These are phyloP conservation scores for Drosophila kambysellisi DNA, from an alignment of 2,888 invertebrate genomes.

Conservation along the genomic window DNA sequence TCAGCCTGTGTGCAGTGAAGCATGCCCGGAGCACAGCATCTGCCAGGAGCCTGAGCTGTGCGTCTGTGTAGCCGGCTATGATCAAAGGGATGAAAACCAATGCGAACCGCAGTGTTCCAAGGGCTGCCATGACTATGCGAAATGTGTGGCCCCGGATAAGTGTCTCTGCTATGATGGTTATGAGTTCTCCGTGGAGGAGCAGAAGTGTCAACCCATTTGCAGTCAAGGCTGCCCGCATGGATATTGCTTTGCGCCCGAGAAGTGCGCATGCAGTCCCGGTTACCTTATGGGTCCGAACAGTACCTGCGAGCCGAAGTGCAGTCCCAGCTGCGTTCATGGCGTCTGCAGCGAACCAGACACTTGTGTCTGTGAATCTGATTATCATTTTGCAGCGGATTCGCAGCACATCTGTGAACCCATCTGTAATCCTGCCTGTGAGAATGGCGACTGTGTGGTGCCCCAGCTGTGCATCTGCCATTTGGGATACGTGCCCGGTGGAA, in stretches of 20 bases:
- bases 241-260: conserved; percentile 68
- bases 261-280: conserved; percentile 75
- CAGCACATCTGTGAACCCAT: conserved; percentile 75
- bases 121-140: conserved; percentile 67
- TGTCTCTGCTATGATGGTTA: conserved; percentile 81
- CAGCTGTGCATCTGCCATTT: conserved; percentile 72
- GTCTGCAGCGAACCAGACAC: conserved; percentile 85
- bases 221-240: conserved; percentile 70
- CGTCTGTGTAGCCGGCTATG: conserved; percentile 56
- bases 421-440: conserved; percentile 81
- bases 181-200: conserved; percentile 15
- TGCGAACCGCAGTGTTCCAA: conserved; percentile 63
- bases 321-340: conserved; percentile 73
- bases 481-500: conserved; percentile 66
- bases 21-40: conserved; percentile 49
- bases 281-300: conserved; percentile 80
- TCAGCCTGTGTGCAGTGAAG: conserved; percentile 5
- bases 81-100: conserved; percentile 3
- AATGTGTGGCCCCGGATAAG: conserved; percentile 69
- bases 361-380: conserved; percentile 70
- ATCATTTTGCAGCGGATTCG: conserved; percentile 46
- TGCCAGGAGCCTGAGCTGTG: conserved; percentile 59
- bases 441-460: conserved; percentile 82
- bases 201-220: conserved; percentile 66
- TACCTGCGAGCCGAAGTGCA: conserved; percentile 79